Evolutionary conservation across 2,113 vertebrate species (phyloP).

Genomic region (Campylomormyrus tamandua): DNA sequence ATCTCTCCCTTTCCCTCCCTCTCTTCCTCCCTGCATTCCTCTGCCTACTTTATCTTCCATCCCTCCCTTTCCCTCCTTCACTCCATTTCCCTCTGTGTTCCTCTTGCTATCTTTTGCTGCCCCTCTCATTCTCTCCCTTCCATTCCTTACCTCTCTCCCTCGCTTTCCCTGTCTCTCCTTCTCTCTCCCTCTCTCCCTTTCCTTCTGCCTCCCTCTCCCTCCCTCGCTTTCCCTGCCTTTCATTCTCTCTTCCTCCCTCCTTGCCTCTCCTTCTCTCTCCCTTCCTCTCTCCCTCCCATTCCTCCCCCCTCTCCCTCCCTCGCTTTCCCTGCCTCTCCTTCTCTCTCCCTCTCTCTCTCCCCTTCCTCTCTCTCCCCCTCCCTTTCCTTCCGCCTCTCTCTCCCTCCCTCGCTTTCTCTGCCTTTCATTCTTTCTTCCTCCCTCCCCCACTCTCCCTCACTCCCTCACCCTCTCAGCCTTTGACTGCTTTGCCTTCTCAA

Average conservation of each 20-base stretch:
- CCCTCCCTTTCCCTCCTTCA: neutral
- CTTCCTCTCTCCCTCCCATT: too few species aligned
- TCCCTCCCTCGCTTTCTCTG: neutral
- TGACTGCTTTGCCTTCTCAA: neutral
- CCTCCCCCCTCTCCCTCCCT: neutral
- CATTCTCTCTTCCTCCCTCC: neutral
- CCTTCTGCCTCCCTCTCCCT: neutral
- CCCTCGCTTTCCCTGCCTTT: neutral
- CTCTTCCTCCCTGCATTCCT: neutral
- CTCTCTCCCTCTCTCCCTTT: neutral
- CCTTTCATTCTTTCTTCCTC: neutral
- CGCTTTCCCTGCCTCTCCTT: neutral
- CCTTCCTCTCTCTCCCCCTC: neutral
- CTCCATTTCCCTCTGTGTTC: neutral
- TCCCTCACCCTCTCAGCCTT: neutral
- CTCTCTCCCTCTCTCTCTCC: neutral
- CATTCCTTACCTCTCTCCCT: neutral
- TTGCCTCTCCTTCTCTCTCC: too few species aligned
- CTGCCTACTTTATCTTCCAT: neutral
- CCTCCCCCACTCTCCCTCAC: neutral
- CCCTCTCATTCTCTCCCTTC: neutral
- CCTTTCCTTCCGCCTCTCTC: neutral
- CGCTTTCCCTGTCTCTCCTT: neutral
- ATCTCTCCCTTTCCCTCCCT: neutral
- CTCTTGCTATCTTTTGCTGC: neutral